Evolutionary conservation across 2,888 invertebrate species (phyloP).

Genomic region (Temnothorax rugatulus): DNA sequence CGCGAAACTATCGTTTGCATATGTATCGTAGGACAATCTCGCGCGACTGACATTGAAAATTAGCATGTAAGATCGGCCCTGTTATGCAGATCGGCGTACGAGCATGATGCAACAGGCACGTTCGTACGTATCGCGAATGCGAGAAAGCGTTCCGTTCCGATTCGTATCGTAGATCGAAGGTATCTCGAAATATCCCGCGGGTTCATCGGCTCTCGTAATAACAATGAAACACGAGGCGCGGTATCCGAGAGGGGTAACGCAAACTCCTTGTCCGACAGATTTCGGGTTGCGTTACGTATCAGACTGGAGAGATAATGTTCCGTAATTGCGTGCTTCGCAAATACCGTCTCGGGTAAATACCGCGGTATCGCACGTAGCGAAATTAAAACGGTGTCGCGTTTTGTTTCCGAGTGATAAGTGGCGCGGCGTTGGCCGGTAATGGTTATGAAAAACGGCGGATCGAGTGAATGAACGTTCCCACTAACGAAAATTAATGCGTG

Average conservation of each 20-base stretch:
- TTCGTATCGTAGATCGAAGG: background rate
- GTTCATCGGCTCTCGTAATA: background rate
- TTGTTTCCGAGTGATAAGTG: background rate
- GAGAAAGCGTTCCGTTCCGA: background rate
- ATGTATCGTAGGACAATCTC: conserved; percentile 7
- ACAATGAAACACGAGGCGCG: background rate
- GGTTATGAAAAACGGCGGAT: background rate
- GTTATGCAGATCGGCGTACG: conserved; percentile 17
- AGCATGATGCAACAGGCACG: conserved; percentile 14
- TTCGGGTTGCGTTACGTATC: conserved; percentile 7
- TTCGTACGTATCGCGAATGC: background rate
- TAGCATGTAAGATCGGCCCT: conserved; percentile 28
- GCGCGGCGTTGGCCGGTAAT: background rate
- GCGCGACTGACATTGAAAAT: conserved; percentile 35
- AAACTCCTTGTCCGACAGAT: background rate
- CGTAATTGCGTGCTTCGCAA: conserved; percentile 1
- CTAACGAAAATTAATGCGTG: conserved; percentile 26
- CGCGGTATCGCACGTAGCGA: background rate
- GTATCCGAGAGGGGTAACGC: background rate
- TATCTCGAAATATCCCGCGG: background rate
- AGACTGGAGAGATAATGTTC: conserved; percentile 3
- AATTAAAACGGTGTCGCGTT: conserved; percentile 21
- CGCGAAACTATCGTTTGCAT: background rate
- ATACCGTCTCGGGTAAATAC: background rate
- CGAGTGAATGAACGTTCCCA: background rate